phyloP scores from a whole-genome alignment of 2,113 vertebrate species.

The Macroglossus sobrinus region DNA sequence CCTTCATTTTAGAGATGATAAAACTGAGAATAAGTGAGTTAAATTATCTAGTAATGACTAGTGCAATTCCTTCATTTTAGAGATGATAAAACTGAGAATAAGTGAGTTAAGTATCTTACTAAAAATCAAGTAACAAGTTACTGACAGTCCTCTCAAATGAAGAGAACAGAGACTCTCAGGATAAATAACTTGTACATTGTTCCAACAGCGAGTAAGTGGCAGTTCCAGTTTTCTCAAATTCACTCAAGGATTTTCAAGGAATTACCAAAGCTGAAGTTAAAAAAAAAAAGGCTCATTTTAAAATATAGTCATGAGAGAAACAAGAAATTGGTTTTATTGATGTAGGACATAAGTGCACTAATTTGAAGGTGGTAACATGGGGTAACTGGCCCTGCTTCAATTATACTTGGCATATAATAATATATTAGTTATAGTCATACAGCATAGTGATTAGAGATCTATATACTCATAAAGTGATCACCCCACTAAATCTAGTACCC shows the following conservation, averaged over 20 bases:
- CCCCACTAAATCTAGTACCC: no score
- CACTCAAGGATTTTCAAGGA: background rate
- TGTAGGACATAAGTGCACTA: background rate
- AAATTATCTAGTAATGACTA: background rate
- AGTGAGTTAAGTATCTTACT: background rate
- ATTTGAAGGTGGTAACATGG: background rate
- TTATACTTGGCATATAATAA: no score
- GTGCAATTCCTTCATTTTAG: background rate
- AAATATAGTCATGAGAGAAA: background rate
- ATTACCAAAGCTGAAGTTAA: background rate
- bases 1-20: background rate
- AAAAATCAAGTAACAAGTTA: background rate
- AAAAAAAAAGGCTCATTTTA: background rate
- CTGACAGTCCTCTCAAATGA: background rate
- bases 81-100: background rate
- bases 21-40: background rate
- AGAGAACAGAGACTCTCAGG: background rate
- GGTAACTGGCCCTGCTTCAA: background rate
- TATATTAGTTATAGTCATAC: no score
- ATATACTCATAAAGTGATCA: no score
- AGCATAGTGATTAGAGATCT: no score
- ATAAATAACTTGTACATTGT: background rate
- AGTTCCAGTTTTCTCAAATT: background rate
- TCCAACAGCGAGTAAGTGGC: background rate
- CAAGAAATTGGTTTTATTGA: background rate